A percentile compares a stretch with the other conserved stretches of the same genome.
phyloP scores from a whole-genome alignment of 2,113 vertebrate species.

The Dicrurus megarhynchus region DNA sequence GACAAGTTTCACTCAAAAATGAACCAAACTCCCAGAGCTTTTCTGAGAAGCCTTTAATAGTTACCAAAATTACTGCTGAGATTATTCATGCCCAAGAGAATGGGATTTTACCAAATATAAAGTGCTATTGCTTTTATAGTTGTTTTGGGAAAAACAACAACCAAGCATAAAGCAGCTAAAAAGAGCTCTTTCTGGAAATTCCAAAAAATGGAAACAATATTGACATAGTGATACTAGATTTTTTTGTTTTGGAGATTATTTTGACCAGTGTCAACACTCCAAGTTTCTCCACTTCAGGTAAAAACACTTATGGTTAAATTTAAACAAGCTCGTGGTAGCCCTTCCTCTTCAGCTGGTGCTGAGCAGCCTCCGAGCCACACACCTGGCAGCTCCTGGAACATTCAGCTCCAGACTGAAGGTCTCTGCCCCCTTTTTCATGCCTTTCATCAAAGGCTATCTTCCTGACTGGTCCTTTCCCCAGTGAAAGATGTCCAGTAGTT shows the following conservation, averaged over 20 bases:
- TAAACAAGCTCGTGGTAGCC: neutral
- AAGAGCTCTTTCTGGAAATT: neutral
- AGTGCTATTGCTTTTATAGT: neutral
- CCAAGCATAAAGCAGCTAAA: neutral
- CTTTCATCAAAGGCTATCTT: neutral
- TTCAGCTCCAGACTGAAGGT: neutral
- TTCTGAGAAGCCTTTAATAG: neutral
- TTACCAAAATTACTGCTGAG: neutral
- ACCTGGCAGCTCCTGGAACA: neutral
- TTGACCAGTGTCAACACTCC: neutral
- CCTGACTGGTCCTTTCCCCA: neutral
- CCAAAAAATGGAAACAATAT: neutral
- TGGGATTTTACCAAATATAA: neutral
- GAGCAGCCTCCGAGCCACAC: neutral
- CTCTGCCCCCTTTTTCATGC: neutral
- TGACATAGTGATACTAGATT: neutral
- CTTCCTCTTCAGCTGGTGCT: neutral
- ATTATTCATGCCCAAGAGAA: neutral
- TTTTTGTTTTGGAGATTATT: neutral
- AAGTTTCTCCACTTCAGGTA: neutral
- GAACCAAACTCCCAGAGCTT: neutral
- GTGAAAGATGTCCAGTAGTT: rapidly evolving
- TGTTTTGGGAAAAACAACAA: neutral
- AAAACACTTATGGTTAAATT: neutral
- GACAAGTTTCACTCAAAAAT: neutral